phyloP scores from a whole-genome alignment of 2,113 vertebrate species.

The Chrysemys picta region DNA sequence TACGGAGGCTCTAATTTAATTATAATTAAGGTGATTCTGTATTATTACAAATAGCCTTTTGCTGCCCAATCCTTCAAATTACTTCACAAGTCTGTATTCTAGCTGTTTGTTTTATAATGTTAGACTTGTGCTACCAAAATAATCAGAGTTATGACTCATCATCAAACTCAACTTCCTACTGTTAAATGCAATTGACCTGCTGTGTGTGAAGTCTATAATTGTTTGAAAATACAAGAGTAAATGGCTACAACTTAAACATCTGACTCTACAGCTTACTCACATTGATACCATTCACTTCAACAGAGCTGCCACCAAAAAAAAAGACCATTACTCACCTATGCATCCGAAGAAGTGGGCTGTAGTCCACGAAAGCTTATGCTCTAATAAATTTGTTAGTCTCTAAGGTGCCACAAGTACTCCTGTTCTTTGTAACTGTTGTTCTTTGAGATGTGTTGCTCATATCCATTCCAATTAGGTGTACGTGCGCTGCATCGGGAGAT shows the following conservation, averaged over 20 bases:
- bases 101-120: background rate
- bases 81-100: background rate
- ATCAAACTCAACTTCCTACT: background rate
- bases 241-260: background rate
- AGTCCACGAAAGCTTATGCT: too few species aligned
- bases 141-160: background rate
- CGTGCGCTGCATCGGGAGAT: too few species aligned
- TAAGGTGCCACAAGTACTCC: too few species aligned
- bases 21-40: background rate
- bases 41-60: background rate
- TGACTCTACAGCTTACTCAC: fast-evolving
- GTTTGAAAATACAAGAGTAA: background rate
- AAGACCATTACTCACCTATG: too few species aligned
- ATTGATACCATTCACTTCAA: background rate
- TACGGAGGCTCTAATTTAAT: background rate
- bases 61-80: background rate
- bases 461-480: too few species aligned
- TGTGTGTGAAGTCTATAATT: background rate
- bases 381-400: too few species aligned
- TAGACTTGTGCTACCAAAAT: background rate
- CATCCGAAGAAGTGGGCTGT: too few species aligned
- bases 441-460: too few species aligned
- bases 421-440: too few species aligned
- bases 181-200: background rate
- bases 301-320: background rate